Percentiles rank a stretch among this genome's conserved stretches.
phyloP scores from a whole-genome alignment of 2,113 vertebrate species.

The Clinocottus analis region DNA sequence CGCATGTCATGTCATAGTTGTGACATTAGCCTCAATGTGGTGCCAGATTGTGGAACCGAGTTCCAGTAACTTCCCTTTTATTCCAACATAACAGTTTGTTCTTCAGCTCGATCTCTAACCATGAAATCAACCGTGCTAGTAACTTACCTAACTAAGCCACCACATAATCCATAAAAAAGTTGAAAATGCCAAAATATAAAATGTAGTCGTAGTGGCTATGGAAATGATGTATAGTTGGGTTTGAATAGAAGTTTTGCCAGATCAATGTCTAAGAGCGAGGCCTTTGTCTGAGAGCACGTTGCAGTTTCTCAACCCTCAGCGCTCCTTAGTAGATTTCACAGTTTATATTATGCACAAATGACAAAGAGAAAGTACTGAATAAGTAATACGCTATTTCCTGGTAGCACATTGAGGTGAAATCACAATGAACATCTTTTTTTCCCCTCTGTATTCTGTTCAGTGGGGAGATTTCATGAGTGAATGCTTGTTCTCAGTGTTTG shows the following conservation, averaged over 20 bases:
- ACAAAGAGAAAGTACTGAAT: constrained; percentile 81
- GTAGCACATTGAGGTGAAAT: constrained; percentile 81
- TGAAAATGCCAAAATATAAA: constrained; percentile 59
- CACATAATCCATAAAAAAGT: constrained; percentile 46
- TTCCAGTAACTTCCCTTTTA: constrained; percentile 11
- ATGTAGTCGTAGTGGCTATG: constrained; percentile 69
- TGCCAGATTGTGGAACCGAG: neutral
- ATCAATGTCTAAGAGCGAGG: constrained; percentile 75
- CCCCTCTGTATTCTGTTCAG: constrained; percentile 68
- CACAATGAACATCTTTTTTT: constrained; percentile 74
- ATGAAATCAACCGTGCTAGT: constrained; percentile 28
- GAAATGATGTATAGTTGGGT: constrained; percentile 61
- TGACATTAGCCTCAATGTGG: neutral
- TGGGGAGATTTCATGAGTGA: constrained; percentile 67
- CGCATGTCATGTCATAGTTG: neutral
- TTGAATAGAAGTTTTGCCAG: constrained; percentile 78
- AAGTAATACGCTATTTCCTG: constrained; percentile 83
- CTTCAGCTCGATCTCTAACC: neutral
- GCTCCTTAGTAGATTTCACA: constrained; percentile 72
- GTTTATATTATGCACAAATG: constrained; percentile 82
- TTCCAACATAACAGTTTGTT: constrained; percentile 29
- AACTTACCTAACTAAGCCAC: constrained; percentile 45
- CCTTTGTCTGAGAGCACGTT: constrained; percentile 71
- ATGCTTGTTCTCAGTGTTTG: constrained; percentile 71
- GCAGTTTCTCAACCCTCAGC: constrained; percentile 68